phyloP scores from a whole-genome alignment of 1,140 invertebrate species.

The Drosophila bipectinata region DNA sequence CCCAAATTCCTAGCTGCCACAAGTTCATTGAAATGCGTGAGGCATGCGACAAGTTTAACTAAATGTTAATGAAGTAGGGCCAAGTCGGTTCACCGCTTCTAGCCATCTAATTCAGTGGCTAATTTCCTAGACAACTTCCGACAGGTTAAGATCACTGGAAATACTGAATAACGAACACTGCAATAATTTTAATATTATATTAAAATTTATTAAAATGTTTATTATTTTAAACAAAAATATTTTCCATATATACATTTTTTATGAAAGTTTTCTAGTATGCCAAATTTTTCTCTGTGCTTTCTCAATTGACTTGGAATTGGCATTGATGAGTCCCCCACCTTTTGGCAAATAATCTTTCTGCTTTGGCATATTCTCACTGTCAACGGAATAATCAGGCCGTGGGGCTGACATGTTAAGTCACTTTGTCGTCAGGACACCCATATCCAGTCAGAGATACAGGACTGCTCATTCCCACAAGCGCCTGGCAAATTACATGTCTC shows the following conservation, averaged over 20 bases:
- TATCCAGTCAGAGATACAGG: slow-evolving; percentile 3
- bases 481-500: slow-evolving; percentile 58
- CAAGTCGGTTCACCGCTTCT: slow-evolving; percentile 10
- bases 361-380: slow-evolving; percentile 51
- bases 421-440: slow-evolving; percentile 49
- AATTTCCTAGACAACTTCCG: slow-evolving; percentile 52
- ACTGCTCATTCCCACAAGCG: slow-evolving; percentile 14
- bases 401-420: slow-evolving; percentile 74
- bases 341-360: slow-evolving; percentile 36
- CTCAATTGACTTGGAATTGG: slow-evolving; percentile 30
- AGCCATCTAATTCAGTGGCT: slow-evolving; percentile 43
- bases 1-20: slow-evolving; percentile 54
- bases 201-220: neutral
- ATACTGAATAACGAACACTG: neutral
- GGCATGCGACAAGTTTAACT: slow-evolving; percentile 30
- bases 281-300: slow-evolving; percentile 7
- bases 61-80: slow-evolving; percentile 53
- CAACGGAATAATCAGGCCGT: slow-evolving; percentile 69
- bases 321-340: slow-evolving; percentile 42
- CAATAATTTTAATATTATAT: neutral
- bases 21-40: slow-evolving; percentile 51
- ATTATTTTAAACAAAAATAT: neutral
- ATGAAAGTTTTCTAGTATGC: neutral
- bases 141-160: slow-evolving; percentile 12
- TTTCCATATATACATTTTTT: too few relatives aligned